A percentile compares a stretch with the other conserved stretches of the same genome.
Evolutionary conservation across 2,113 vertebrate genomes (phyloP).

Genomic region (Nanorana parkeri): DNA sequence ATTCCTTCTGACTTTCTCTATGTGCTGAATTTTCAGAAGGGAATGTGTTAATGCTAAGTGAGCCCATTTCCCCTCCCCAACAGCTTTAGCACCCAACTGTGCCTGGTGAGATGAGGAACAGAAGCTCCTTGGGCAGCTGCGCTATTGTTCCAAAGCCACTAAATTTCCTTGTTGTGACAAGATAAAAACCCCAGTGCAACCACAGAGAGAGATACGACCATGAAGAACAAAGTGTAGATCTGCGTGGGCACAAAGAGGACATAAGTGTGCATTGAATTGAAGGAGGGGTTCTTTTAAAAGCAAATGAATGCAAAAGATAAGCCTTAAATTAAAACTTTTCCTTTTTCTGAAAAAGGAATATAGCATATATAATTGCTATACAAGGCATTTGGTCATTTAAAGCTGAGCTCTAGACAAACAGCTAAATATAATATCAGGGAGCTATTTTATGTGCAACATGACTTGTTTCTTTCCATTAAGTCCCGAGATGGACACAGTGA

Average conservation of each 20-base stretch:
- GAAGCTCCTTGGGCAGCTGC: slow-evolving; percentile 27
- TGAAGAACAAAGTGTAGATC: slow-evolving; percentile 19
- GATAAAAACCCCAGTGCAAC: neutral
- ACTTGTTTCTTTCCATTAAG: too few species aligned
- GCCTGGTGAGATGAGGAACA: slow-evolving; percentile 1
- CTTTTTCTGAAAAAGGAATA: too few species aligned
- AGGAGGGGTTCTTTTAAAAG: neutral
- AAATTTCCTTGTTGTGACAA: slow-evolving; percentile 42
- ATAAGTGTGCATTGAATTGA: neutral
- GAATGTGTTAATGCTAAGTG: neutral
- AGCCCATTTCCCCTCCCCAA: neutral
- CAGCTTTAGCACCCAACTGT: neutral
- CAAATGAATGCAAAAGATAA: too few species aligned
- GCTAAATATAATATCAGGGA: too few species aligned
- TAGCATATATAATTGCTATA: too few species aligned
- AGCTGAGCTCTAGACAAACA: too few species aligned
- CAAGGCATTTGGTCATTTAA: too few species aligned
- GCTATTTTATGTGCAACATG: too few species aligned
- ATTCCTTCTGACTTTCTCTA: too few species aligned
- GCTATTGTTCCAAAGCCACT: slow-evolving; percentile 29
- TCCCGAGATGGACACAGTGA: too few species aligned
- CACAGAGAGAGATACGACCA: neutral
- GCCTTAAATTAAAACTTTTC: too few species aligned
- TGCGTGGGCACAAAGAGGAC: neutral
- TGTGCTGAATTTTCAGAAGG: neutral